These are phyloP conservation scores for Pilophorus perplexus DNA, from an alignment of 2,888 invertebrate species.

Conservation along the genomic window DNA sequence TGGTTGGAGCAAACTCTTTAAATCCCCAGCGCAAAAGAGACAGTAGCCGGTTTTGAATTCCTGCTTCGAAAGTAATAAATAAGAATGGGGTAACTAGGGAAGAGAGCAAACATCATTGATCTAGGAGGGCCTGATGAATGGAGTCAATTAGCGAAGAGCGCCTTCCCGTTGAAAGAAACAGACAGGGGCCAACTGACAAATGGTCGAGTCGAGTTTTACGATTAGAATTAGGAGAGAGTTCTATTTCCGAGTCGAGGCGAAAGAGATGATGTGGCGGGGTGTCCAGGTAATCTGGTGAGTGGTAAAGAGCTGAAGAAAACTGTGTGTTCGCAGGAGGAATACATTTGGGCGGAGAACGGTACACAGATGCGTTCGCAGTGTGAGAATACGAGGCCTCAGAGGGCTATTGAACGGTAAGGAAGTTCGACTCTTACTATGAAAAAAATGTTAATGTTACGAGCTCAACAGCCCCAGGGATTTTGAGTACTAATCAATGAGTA, in stretches of 20 bases:
- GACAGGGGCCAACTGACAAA: constrained; percentile 23
- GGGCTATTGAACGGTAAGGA: too few relatives aligned
- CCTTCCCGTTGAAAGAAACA: constrained; percentile 11
- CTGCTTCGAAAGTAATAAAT: neutral
- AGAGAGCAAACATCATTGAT: constrained; percentile 21
- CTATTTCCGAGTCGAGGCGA: constrained; percentile 4
- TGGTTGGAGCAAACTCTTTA: too few relatives aligned
- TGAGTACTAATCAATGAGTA: too few relatives aligned
- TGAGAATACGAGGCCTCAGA: too few relatives aligned
- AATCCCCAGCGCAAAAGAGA: too few relatives aligned
- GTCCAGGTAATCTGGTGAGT: neutral
- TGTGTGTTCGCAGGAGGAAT: too few relatives aligned
- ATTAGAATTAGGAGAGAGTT: constrained; percentile 17
- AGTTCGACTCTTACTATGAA: too few relatives aligned
- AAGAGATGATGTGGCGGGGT: neutral
- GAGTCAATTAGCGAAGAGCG: constrained; percentile 27
- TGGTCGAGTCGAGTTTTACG: constrained; percentile 18
- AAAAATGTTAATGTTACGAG: too few relatives aligned
- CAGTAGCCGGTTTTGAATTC: neutral
- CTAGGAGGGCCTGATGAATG: constrained; percentile 21
- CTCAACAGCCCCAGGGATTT: too few relatives aligned
- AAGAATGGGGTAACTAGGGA: constrained; percentile 16
- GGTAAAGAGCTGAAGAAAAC: too few relatives aligned
- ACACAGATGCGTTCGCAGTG: too few relatives aligned
- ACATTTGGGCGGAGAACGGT: too few relatives aligned